Conservation (phyloP, 2,888 invertebrate species). For the Caenorhabditis japonica region DNA sequence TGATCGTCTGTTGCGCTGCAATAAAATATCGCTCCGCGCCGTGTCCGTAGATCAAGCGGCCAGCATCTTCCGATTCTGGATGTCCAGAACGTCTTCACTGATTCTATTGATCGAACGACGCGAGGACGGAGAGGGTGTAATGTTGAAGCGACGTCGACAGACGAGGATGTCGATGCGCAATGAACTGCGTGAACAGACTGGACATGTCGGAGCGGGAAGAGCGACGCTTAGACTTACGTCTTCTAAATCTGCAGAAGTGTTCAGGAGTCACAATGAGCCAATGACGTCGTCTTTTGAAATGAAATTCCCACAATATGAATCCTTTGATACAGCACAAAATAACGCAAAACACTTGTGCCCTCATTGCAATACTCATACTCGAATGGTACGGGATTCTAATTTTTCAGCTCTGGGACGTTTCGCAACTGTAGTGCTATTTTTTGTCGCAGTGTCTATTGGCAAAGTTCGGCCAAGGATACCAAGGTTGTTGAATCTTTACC, state of each 20-base stretch:
- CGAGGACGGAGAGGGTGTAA: slow-evolving; percentile 38
- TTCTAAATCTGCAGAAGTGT: slow-evolving; percentile 36
- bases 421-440: too few relatives aligned
- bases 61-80: slow-evolving; percentile 37
- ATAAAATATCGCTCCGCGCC: slow-evolving; percentile 24
- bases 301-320: slow-evolving; percentile 26
- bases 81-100: slow-evolving; percentile 21
- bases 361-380: slow-evolving; percentile 34
- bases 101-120: slow-evolving; percentile 20
- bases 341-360: slow-evolving; percentile 19
- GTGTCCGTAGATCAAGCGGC: slow-evolving; percentile 49
- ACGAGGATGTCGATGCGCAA: slow-evolving; percentile 48
- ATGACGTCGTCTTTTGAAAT: slow-evolving; percentile 4
- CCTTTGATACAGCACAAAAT: slow-evolving; percentile 13
- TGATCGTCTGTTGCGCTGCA: slow-evolving; percentile 37
- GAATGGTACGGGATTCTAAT: slow-evolving; percentile 31
- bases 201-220: slow-evolving; percentile 21
- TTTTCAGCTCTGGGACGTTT: too few relatives aligned
- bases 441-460: too few relatives aligned
- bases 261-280: slow-evolving; percentile 16
- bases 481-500: too few relatives aligned
- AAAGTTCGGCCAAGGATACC: too few relatives aligned
- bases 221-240: slow-evolving; percentile 26
- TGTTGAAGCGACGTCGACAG: slow-evolving; percentile 35
- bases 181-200: slow-evolving; percentile 32